Evolutionary conservation across 2,113 vertebrate genomes (phyloP), one percentile per base, ranked within the genome.

Genomic region (Regulus satrapa): DNA sequence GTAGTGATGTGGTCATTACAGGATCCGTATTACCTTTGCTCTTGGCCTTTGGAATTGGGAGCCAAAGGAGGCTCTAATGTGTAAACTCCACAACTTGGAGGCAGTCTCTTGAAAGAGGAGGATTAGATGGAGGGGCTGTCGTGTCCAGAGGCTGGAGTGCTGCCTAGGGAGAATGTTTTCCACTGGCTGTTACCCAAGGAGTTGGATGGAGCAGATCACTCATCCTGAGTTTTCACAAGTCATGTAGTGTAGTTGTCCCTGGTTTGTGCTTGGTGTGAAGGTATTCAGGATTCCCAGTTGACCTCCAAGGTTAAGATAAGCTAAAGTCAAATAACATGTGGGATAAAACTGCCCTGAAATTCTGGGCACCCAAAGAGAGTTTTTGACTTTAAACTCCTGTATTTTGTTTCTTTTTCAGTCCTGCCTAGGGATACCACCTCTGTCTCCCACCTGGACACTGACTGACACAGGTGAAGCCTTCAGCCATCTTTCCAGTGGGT

Each of bases 401-500:
- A 11, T 58, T 89, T 90, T 40, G 15, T 67, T 90, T 72, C 18
- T 75, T 85, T 76, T 85, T 68, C 49, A 62, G 26, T 77, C 3
- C 0, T 41, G 23, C n/a, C 10, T 14, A 41, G 24, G 26, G 32
- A 29, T 45, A 63, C 13, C 16, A 45, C 19, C 54, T 88, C 43
- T 16, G 24, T 68, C 17, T 55, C 49, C 58, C 14, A 23, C 2
- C 1, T 18, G n/a, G 55, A 32, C 0, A 0, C 4, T 45, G 52
- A 56, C 23, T 61, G 68, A 71, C 51, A 34, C 19, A 34, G 19
- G 9, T 61, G 31, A 66, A 86, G 12, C 38, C 66, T 71, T 94
- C 88, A 38, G 51, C 38, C 1, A 0, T 56, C 26, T 36, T 73
- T 62, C 45, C 1, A 2, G 9, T 9, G 21, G 19, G 2, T 51